Evolutionary conservation across 2,113 vertebrate genomes (phyloP).

Genomic region (Malurus melanocephalus): DNA sequence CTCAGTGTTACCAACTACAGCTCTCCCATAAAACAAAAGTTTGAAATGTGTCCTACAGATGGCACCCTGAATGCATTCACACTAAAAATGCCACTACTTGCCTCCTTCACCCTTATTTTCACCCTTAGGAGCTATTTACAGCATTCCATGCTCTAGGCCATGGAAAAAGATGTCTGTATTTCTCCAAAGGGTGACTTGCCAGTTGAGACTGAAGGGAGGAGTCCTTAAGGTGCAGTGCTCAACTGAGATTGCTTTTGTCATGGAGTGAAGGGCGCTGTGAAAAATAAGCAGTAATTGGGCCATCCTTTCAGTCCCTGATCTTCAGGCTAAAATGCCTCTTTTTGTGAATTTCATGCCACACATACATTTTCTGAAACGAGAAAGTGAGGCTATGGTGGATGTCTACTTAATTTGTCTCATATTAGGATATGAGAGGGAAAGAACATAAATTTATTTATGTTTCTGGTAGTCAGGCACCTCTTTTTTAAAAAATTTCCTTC

Average conservation of each 20-base stretch:
- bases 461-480: not conserved
- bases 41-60: not conserved
- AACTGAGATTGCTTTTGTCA: not conserved
- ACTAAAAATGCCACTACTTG: not conserved
- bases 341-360: not conserved
- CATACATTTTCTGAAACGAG: not conserved
- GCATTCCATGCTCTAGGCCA: not conserved
- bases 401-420: not conserved
- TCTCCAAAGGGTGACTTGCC: not conserved
- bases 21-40: not conserved
- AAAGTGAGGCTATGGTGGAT: not conserved
- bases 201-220: not conserved
- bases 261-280: not conserved
- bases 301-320: not conserved
- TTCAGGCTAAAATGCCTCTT: not conserved
- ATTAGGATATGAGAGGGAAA: not conserved
- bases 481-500: not conserved
- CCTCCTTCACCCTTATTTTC: not conserved
- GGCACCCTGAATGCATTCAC: not conserved
- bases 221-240: not conserved
- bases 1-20: not conserved
- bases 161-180: not conserved
- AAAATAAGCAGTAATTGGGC: not conserved
- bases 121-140: not conserved
- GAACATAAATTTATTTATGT: not conserved